A percentile compares a stretch with the other conserved stretches of the same genome.
Evolutionary conservation across 1,140 invertebrate genomes (phyloP).

Genomic region (Stegodyphus mimosarum): DNA sequence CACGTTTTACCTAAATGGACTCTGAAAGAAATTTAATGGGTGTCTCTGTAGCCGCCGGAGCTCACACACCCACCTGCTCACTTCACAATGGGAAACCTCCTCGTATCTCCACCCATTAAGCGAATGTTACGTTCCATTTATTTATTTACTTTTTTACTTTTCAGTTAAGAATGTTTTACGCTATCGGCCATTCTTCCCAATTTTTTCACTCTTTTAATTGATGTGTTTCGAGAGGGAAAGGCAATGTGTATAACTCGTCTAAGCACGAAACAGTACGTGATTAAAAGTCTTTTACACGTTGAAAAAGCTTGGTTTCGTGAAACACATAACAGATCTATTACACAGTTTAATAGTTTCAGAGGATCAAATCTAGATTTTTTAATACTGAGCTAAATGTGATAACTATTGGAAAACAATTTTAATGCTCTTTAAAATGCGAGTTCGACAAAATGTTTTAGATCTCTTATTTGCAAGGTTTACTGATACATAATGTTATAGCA

Average conservation of each 20-base stretch:
- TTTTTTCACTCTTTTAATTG: constrained; percentile 7
- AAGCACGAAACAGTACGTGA: constrained; percentile 1
- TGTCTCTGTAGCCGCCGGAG: constrained; percentile 3
- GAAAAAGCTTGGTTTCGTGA: no score
- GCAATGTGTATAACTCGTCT: no score
- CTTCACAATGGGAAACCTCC: constrained; percentile 33
- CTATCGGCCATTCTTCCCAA: constrained; percentile 1
- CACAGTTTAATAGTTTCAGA: no score
- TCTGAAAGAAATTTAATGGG: constrained; percentile 57
- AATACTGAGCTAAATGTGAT: no score
- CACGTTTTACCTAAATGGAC: constrained; percentile 57
- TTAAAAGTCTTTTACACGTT: no score
- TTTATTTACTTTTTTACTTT: constrained; percentile 1
- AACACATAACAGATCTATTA: no score
- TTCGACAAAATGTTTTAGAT: no score
- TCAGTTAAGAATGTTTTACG: constrained; percentile 7
- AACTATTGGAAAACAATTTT: no score
- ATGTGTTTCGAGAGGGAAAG: constrained; percentile 13
- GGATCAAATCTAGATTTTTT: no score
- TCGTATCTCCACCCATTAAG: constrained; percentile 10
- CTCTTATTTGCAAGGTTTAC: no score
- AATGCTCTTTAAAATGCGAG: no score
- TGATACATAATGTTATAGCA: no score
- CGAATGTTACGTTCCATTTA: not conserved
- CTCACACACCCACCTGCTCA: constrained; percentile 18